These are phyloP conservation scores for Microtus montanus DNA, from an alignment of 2,113 vertebrate species.

Conservation along the genomic window DNA sequence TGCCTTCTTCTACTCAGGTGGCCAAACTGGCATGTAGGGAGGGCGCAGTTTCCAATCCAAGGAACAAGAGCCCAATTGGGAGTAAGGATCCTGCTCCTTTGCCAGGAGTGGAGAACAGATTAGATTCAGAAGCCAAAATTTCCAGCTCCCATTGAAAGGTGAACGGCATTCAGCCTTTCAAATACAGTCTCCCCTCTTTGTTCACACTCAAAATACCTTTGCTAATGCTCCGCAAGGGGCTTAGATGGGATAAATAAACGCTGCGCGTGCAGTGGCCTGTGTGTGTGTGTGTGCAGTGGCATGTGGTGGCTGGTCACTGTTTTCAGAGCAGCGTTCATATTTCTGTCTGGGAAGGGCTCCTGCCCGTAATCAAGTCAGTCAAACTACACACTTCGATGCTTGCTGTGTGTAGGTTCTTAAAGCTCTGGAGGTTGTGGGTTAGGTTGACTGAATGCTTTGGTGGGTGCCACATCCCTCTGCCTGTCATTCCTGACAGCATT, in stretches of 20 bases:
- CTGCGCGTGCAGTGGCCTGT: accelerated
- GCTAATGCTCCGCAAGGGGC: neutral
- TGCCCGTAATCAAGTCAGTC: neutral
- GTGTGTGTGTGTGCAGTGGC: accelerated
- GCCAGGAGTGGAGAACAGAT: neutral
- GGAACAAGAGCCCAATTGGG: neutral
- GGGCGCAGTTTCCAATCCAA: neutral
- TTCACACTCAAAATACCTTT: neutral
- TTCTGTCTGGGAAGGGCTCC: neutral
- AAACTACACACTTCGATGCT: neutral
- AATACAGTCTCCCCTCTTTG: neutral
- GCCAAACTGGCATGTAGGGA: neutral
- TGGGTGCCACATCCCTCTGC: neutral
- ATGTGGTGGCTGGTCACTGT: neutral
- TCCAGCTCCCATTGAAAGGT: neutral
- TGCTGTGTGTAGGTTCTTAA: neutral
- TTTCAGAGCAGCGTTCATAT: accelerated
- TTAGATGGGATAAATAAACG: neutral
- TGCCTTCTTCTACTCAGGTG: neutral
- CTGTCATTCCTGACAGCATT: constrained; percentile 33
- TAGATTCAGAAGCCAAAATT: neutral
- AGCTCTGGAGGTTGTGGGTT: neutral
- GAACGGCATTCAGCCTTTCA: neutral
- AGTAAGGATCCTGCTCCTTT: neutral
- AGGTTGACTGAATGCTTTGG: neutral